phyloP scores from a whole-genome alignment of 37 sponge, comb jelly and placozoan genomes.

The Corticium candelabrum region DNA sequence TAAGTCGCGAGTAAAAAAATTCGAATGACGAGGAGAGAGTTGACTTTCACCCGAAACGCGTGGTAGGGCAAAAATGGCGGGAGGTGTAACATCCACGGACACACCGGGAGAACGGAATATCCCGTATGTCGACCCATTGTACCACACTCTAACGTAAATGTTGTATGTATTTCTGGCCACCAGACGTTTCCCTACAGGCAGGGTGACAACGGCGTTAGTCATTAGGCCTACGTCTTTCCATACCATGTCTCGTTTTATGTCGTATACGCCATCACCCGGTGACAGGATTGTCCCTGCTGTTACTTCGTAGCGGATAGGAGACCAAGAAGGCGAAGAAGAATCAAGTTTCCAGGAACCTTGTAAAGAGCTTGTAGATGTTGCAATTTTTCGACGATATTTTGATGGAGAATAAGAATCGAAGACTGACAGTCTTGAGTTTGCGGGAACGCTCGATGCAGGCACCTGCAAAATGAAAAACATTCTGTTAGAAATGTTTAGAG shows the following conservation, averaged over 20 bases:
- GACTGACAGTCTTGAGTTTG: not conserved
- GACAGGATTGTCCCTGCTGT: not conserved
- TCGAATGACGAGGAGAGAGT: too few relatives aligned
- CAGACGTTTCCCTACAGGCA: not conserved
- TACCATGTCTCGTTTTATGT: not conserved
- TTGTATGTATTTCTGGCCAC: not conserved
- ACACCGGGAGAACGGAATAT: not conserved
- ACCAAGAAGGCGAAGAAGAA: not conserved
- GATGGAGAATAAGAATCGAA: too few relatives aligned
- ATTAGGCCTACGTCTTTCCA: not conserved
- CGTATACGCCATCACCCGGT: not conserved
- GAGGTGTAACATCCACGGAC: not conserved
- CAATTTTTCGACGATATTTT: not conserved
- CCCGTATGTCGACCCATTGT: not conserved
- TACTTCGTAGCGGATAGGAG: not conserved
- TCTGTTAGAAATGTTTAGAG: not conserved
- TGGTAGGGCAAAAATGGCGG: not conserved
- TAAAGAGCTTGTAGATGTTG: not conserved
- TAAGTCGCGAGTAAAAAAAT: not conserved
- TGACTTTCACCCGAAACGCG: not conserved
- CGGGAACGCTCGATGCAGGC: not conserved
- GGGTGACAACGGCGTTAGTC: not conserved
- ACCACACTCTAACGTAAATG: not conserved
- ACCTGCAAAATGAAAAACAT: not conserved
- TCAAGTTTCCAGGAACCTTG: not conserved